These are phyloP conservation scores for Bombus picipes DNA, from an alignment of 1,140 invertebrate species.

Conservation along the genomic window DNA sequence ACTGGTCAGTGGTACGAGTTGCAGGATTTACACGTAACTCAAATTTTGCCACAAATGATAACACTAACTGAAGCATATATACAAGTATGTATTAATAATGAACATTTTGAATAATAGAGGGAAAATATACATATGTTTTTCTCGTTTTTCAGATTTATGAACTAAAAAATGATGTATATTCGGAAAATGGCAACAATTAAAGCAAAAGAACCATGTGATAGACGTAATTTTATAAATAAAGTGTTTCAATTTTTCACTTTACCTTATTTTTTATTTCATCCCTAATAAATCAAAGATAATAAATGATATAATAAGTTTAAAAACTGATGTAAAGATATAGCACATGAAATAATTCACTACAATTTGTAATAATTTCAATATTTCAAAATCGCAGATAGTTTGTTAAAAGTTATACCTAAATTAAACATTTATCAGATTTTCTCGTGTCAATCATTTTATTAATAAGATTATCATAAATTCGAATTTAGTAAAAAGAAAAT, in stretches of 20 bases:
- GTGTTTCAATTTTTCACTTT: conserved; percentile 53
- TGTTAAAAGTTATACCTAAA: not conserved
- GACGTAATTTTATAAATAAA: conserved; percentile 45
- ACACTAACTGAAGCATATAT: conserved; percentile 99
- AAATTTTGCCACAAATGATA: conserved; percentile 99
- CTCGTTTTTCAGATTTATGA: conserved; percentile 77
- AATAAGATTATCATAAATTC: not conserved
- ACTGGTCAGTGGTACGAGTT: conserved; percentile 95
- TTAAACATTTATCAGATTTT: not conserved
- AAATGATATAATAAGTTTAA: not conserved
- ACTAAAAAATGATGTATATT: conserved; percentile 69
- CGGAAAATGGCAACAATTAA: conserved; percentile 67
- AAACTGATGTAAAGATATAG: not conserved
- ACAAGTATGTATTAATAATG: conserved; percentile 84
- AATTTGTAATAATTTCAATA: too few relatives aligned
- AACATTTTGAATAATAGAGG: not conserved
- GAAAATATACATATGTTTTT: not conserved
- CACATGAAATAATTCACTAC: too few relatives aligned
- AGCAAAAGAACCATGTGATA: conserved; percentile 49
- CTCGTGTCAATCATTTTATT: not conserved
- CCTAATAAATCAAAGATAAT: not conserved
- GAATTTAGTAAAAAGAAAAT: too few relatives aligned
- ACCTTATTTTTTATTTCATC: conserved; percentile 9
- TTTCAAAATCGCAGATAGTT: not conserved
- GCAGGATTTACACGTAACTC: conserved; percentile 99